Percentiles rank a stretch among this genome's conserved stretches.
These are phyloP conservation scores for Crepidodera aurea DNA, from an alignment of 2,888 invertebrate species.

Conservation along the genomic window DNA sequence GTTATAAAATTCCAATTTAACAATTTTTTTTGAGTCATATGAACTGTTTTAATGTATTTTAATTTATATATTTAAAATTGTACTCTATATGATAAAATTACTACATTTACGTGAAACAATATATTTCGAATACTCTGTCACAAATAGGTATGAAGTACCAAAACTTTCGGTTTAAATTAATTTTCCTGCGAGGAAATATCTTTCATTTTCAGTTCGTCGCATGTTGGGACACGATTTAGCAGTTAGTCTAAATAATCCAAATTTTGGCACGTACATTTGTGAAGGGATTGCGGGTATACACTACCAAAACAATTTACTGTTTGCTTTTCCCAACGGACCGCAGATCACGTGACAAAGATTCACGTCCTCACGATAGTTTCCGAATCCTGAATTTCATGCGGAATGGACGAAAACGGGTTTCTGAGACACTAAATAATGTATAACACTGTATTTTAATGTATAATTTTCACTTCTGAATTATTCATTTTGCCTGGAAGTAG, in stretches of 20 bases:
- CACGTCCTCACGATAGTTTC: slow-evolving; percentile 6
- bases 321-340: slow-evolving; percentile 42
- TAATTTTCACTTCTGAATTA: too few relatives aligned
- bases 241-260: slow-evolving; percentile 33
- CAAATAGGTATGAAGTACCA: too few relatives aligned
- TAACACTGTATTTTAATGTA: too few relatives aligned
- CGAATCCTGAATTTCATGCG: neutral
- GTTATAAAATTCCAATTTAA: too few relatives aligned
- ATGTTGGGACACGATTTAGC: slow-evolving; percentile 7
- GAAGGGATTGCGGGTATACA: slow-evolving; percentile 36
- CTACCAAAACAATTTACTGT: slow-evolving; percentile 43
- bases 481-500: too few relatives aligned
- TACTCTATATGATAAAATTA: too few relatives aligned
- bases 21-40: too few relatives aligned
- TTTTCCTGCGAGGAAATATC: neutral
- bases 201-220: slow-evolving; percentile 4
- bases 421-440: neutral
- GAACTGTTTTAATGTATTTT: too few relatives aligned
- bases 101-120: too few relatives aligned
- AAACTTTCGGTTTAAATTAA: neutral
- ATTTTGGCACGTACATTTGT: slow-evolving; percentile 40
- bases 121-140: too few relatives aligned
- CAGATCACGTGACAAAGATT: slow-evolving; percentile 36
- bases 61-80: too few relatives aligned
- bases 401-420: neutral